Evolutionary conservation across 2,113 vertebrate genomes (phyloP).

Genomic region (Pristiophorus japonicus): DNA sequence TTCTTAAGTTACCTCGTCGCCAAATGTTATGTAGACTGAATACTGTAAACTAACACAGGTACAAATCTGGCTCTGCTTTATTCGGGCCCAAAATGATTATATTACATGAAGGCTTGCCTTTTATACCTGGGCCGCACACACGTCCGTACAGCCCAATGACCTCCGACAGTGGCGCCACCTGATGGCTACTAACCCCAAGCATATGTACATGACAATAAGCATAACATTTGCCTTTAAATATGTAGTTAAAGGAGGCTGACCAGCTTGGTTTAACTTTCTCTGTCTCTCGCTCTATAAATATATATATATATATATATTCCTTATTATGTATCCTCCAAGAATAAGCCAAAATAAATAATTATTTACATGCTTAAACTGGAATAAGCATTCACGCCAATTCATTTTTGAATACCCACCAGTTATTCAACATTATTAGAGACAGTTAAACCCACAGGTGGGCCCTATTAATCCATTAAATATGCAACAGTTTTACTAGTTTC

Average conservation of each 20-base stretch:
- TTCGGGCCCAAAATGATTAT: too few species aligned
- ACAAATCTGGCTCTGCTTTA: too few species aligned
- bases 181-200: too few species aligned
- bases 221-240: not conserved
- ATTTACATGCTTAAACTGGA: not conserved
- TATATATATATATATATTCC: not conserved
- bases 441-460: conserved; percentile 1
- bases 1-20: too few species aligned
- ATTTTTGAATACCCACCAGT: conserved; percentile 7
- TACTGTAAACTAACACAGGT: too few species aligned
- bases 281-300: not conserved
- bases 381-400: not conserved
- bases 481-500: not conserved
- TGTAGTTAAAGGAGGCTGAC: not conserved
- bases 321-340: not conserved
- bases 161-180: too few species aligned
- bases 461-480: conserved; percentile 17
- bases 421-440: conserved; percentile 14
- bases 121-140: too few species aligned
- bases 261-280: not conserved
- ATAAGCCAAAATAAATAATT: conserved; percentile 13
- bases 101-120: too few species aligned
- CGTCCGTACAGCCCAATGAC: too few species aligned
- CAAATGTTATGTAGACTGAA: too few species aligned
- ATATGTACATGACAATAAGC: too few species aligned